Percentiles rank a stretch among this genome's conserved stretches.
phyloP scores from a whole-genome alignment of 1,140 invertebrate genomes.

The Tetramorium simillimum region DNA sequence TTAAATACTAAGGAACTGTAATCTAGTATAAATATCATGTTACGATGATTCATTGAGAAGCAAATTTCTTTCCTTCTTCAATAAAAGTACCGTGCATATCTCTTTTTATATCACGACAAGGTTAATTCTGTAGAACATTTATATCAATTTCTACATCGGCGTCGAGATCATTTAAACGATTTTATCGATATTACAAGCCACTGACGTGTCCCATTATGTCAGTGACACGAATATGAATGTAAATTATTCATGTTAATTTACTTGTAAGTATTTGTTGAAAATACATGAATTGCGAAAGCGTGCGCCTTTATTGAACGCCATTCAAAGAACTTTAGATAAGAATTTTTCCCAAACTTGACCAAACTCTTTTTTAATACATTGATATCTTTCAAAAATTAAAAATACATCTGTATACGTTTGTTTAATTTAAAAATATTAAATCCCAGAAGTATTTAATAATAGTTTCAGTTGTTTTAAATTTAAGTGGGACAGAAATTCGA shows the following conservation, averaged over 20 bases:
- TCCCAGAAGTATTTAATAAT: not conserved
- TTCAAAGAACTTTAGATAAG: not conserved
- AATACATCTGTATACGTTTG: not conserved
- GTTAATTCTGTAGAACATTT: slow-evolving; percentile 18
- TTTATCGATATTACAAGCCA: slow-evolving; percentile 20
- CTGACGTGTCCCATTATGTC: not conserved
- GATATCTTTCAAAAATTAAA: not conserved
- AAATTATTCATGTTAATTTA: slow-evolving; percentile 45
- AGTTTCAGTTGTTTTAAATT: not conserved
- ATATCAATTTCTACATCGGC: not conserved
- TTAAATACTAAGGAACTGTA: slow-evolving; percentile 55
- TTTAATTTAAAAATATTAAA: not conserved
- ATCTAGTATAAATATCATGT: slow-evolving; percentile 55
- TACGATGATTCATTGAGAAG: slow-evolving; percentile 23
- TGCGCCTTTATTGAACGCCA: not conserved
- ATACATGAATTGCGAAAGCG: slow-evolving; percentile 31
- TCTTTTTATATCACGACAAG: slow-evolving; percentile 17
- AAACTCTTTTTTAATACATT: not conserved
- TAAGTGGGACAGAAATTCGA: not conserved
- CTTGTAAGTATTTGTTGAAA: slow-evolving; percentile 41
- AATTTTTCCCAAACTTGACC: not conserved
- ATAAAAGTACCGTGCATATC: slow-evolving; percentile 44
- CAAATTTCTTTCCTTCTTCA: slow-evolving; percentile 26
- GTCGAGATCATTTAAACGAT: slow-evolving; percentile 21
- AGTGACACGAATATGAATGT: not conserved